These are phyloP conservation scores for Neotoxoptera formosana DNA, from an alignment of 1,140 invertebrate genomes.

Conservation along the genomic window DNA sequence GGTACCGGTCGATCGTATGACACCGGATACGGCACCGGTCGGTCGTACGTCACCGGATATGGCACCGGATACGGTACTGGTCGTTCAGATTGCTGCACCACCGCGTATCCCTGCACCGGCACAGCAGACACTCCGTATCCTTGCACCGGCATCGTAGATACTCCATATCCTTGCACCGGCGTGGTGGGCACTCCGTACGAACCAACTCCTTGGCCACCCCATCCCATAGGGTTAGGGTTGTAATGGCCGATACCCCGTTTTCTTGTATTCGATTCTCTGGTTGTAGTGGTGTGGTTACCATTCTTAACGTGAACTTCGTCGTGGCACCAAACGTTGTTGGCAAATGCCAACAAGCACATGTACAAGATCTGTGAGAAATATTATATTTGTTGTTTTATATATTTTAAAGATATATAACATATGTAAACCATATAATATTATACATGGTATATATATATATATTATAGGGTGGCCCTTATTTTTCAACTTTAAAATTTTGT, in stretches of 20 bases:
- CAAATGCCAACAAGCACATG: background rate
- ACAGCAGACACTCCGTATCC: background rate
- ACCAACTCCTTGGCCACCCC: constrained; percentile 25
- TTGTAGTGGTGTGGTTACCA: background rate
- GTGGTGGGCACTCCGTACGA: constrained; percentile 33
- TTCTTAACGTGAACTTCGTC: background rate
- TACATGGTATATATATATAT: no score
- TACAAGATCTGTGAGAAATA: constrained; percentile 18
- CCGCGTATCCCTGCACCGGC: background rate
- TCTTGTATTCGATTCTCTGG: background rate
- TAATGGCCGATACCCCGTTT: constrained; percentile 26
- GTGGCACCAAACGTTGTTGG: background rate
- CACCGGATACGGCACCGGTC: constrained; percentile 24
- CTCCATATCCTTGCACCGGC: background rate
- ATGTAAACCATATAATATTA: no score
- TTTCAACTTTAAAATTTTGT: no score
- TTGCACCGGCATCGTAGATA: background rate
- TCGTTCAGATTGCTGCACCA: background rate
- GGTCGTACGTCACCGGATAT: background rate
- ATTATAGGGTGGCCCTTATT: no score
- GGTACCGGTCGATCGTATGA: constrained; percentile 21
- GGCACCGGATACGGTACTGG: constrained; percentile 23
- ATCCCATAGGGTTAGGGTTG: background rate
- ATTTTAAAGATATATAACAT: no score
- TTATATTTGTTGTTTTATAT: background rate